Base-by-base conservation (phyloP, 2,797 vertebrate species). In the Hypotaenidia okinawae region DNA sequence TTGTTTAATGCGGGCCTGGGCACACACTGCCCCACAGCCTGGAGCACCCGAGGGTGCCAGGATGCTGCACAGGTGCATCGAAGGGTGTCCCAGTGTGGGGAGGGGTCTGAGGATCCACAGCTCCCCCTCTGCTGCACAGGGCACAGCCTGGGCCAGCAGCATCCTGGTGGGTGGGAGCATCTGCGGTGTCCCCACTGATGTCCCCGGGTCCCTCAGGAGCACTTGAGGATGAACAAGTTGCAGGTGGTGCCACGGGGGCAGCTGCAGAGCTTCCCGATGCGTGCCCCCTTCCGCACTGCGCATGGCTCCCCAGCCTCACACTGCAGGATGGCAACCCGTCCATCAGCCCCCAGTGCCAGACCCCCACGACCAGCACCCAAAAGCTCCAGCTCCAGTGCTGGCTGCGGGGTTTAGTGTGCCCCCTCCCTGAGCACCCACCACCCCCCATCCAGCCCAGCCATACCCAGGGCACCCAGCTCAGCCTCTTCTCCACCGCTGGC, bases 391-490 rank as follows among this genome's bases (percentile, higher is more conserved):
- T 23, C 35, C 2, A 3, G n/a, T n/a, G 17, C 19, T 23, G 39
- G 37, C 61, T 3, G 9, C 5, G 3, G 61, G 62, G 62, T 43
- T 64, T 43, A 18, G 9, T 28, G 27, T 28, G 21, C 30, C 39
- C 19, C 19, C 37, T 13, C 43, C 41, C 18, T 6, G 15, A 41
- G 22, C 23, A 3, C 84, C 92, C 67, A 3, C 24, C 10, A 0
- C 22, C 61, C 66, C 66, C 41, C 16, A 18, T 18, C 43, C 39
- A 3, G 21, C 41, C 49, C 11, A 0, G 30, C 55, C 98, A 79
- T 96, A 98, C 98, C 84, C 95, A 98, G 49, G 98, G 98, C 76
- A 99, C 96, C 98, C 98, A 98, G 93, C 98, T 98, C 41, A 98
- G 97, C 77, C 98, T 98, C 87, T 99, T 99, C 97, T 98, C 98